These are phyloP conservation scores for Epizoanthus stellaris DNA, from an alignment of 92 coral and sea anemone species.

Conservation along the genomic window DNA sequence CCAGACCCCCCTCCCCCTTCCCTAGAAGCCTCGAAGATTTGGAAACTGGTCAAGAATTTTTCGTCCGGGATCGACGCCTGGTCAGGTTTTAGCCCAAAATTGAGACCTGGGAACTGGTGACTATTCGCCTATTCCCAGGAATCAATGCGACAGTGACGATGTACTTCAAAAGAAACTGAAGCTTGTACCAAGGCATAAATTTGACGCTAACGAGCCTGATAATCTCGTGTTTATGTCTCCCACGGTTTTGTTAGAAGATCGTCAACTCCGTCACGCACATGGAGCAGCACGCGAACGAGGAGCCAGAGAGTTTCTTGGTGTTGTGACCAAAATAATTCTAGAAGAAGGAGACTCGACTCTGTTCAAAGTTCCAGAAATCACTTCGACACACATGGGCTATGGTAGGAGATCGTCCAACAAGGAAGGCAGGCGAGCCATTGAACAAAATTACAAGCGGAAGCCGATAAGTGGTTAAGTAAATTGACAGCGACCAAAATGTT, in stretches of 20 bases:
- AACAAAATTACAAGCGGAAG: slow-evolving; percentile 39
- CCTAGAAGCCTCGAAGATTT: too few relatives aligned
- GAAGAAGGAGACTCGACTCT: not conserved
- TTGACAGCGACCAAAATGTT: slow-evolving; percentile 4
- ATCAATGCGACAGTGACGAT: not conserved
- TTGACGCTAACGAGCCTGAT: slow-evolving; percentile 27
- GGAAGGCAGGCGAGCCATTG: slow-evolving; percentile 27
- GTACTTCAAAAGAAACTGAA: slow-evolving; percentile 18
- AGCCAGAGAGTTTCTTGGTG: slow-evolving; percentile 41
- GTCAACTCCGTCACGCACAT: not conserved
- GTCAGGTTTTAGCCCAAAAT: too few relatives aligned
- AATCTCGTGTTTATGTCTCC: slow-evolving; percentile 52
- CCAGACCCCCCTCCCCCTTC: too few relatives aligned
- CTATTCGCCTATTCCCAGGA: too few relatives aligned
- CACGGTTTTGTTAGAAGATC: slow-evolving; percentile 25
- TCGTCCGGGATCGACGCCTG: too few relatives aligned
- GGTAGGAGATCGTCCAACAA: slow-evolving; percentile 48
- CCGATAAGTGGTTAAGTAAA: slow-evolving; percentile 30
- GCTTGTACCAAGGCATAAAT: slow-evolving; percentile 19
- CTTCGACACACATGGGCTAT: slow-evolving; percentile 50
- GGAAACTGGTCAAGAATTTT: too few relatives aligned
- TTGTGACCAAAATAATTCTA: slow-evolving; percentile 29
- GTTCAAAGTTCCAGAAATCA: slow-evolving; percentile 41
- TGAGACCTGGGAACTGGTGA: too few relatives aligned
- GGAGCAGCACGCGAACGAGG: not conserved